Evolutionary conservation across 2,797 vertebrate species (phyloP).

Genomic region (Anomalospiza imberbis): DNA sequence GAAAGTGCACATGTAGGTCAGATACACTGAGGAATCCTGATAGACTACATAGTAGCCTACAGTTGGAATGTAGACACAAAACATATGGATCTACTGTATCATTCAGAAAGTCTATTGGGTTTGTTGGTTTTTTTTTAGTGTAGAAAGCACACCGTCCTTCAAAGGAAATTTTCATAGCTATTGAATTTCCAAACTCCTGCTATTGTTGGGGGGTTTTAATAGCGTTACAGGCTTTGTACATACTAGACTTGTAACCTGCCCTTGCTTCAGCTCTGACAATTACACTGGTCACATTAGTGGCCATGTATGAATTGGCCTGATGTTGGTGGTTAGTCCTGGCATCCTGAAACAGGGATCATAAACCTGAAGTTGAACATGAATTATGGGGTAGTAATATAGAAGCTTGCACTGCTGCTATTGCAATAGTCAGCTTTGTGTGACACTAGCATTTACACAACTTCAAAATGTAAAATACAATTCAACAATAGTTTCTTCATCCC

Average conservation of each 20-base stretch:
- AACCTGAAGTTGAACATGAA: neutral
- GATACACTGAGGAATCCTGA: neutral
- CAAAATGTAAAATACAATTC: neutral
- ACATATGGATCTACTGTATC: neutral
- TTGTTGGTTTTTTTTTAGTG: neutral
- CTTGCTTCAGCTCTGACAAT: neutral
- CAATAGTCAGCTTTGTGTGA: neutral
- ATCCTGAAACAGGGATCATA: neutral
- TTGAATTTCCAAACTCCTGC: neutral
- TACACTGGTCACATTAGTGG: neutral
- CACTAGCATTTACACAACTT: neutral
- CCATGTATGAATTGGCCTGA: neutral
- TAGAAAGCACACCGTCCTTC: neutral
- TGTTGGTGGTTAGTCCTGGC: neutral
- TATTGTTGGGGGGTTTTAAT: accelerated
- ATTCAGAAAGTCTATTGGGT: neutral
- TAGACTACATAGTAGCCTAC: neutral
- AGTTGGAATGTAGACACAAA: neutral
- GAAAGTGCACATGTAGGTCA: neutral
- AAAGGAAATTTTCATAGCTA: neutral
- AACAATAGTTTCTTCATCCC: neutral
- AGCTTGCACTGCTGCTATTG: neutral
- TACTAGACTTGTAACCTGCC: neutral
- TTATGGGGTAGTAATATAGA: neutral
- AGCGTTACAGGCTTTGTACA: accelerated